Base-by-base conservation (phyloP, 2,888 invertebrate genomes). In the Scaptomyza reducta region DNA sequence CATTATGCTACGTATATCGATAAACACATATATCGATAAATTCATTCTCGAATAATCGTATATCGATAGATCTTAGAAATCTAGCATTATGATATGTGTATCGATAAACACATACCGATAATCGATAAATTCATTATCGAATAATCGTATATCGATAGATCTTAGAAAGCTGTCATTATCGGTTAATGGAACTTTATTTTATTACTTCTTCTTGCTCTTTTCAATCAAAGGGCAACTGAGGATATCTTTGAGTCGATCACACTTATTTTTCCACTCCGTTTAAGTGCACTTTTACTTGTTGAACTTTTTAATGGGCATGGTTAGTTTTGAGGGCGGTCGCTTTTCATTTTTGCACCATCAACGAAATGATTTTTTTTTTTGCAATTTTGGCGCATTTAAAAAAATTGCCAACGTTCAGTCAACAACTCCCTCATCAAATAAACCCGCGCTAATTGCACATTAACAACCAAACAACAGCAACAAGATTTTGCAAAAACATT, bases 391-490 rank as follows among this genome's bases (percentile, higher is more conserved):
- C 33, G 41, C 45, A 56, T 51, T 40, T 35, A 35, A 16, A 40
- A 27, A 18, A 56, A 50, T 38, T n/a, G 29, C 18, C 46, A 9
- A 16, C 27, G n/a, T 42, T 7, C 54, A 47, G 33, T 49, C 13
- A 9, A 22, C 65, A 40, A 35, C 74, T 61, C 55, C 50, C 51
- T 58, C 50, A 42, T 41, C 6, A 7, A 14, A 1, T 1, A 46
- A 35, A n/a, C 35, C 11, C 7, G 33, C 70, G 68, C 75, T 80
- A 85, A 85, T 80, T 80, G 79, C 82, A 79, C 64, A 73, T 82
- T 85, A 85, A 82, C 85, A 78, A 73, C 68, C 72, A 66, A 56
- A 42, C 35, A 40, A 31, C 41, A 44, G 25, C 41, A 61, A 10
- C 14, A 42, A 57, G n/a, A n/a, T n/a, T n/a, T 10, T 29, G 47